Conservation (phyloP, 2,113 vertebrate genomes). For the Bos taurus region DNA sequence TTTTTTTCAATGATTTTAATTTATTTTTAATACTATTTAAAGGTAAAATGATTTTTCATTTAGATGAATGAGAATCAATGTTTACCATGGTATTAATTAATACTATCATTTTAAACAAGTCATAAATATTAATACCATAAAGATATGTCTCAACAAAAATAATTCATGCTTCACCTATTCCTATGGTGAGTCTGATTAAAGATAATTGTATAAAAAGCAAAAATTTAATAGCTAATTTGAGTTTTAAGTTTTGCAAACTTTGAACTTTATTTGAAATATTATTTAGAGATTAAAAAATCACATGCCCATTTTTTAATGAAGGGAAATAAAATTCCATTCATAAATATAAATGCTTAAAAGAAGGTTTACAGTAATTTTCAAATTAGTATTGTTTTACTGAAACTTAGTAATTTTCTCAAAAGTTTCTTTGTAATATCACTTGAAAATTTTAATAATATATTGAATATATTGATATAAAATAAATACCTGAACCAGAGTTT, state of each 20-base stretch:
- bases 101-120: not conserved
- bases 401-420: not conserved
- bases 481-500: not conserved
- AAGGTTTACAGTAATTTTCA: not conserved
- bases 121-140: not conserved
- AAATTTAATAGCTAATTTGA: not conserved
- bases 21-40: not conserved
- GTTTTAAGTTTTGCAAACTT: not conserved
- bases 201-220: not conserved
- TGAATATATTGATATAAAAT: not conserved
- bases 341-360: not conserved
- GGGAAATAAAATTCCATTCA: not conserved
- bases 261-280: not conserved
- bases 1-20: not conserved
- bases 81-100: not conserved
- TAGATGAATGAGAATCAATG: not conserved
- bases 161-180: not conserved
- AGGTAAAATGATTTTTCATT: not conserved
- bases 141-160: not conserved
- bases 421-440: not conserved
- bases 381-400: not conserved
- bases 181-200: not conserved
- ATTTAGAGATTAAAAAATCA: not conserved
- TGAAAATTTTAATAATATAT: not conserved
- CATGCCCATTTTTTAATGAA: not conserved